Evolutionary conservation across 1,140 invertebrate genomes (phyloP).

Genomic region (Ganaspis sp.): DNA sequence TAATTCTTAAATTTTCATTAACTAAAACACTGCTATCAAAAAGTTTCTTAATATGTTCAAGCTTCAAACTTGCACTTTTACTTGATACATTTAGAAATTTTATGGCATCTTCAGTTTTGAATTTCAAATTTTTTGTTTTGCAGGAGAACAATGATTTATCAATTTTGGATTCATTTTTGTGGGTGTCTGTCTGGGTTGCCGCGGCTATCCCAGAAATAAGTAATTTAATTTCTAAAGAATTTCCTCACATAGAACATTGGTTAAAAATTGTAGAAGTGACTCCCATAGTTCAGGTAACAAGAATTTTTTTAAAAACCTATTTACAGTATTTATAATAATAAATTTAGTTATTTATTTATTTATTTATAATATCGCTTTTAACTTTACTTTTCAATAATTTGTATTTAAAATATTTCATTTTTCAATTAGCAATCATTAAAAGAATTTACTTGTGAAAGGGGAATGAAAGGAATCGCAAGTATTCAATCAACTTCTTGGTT

Average conservation of each 20-base stretch:
- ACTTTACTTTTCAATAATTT: slow-evolving; percentile 40
- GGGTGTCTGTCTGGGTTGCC: slow-evolving; percentile 81
- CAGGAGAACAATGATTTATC: slow-evolving; percentile 72
- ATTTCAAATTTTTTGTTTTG: slow-evolving; percentile 55
- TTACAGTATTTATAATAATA: too few relatives aligned
- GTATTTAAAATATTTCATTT: not conserved
- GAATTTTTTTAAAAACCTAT: too few relatives aligned
- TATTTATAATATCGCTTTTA: not conserved
- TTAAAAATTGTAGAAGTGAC: slow-evolving; percentile 74
- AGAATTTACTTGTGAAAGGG: slow-evolving; percentile 63
- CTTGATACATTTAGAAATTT: too few relatives aligned
- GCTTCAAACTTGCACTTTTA: too few relatives aligned
- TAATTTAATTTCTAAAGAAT: slow-evolving; percentile 73
- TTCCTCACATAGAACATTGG: slow-evolving; percentile 75
- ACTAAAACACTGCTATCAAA: too few relatives aligned
- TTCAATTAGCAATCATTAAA: slow-evolving; percentile 60
- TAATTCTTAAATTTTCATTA: too few relatives aligned
- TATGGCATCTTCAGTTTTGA: too few relatives aligned
- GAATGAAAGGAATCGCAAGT: slow-evolving; percentile 62
- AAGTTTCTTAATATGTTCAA: too few relatives aligned
- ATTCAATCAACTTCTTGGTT: slow-evolving; percentile 69
- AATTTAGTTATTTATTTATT: too few relatives aligned
- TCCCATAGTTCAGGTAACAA: slow-evolving; percentile 76
- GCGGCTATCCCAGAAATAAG: slow-evolving; percentile 68
- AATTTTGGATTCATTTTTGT: slow-evolving; percentile 81